Percentiles rank a stretch among this genome's conserved stretches.
Evolutionary conservation across 2,113 vertebrate species (phyloP).

Genomic region (Sebastes schlegelii): DNA sequence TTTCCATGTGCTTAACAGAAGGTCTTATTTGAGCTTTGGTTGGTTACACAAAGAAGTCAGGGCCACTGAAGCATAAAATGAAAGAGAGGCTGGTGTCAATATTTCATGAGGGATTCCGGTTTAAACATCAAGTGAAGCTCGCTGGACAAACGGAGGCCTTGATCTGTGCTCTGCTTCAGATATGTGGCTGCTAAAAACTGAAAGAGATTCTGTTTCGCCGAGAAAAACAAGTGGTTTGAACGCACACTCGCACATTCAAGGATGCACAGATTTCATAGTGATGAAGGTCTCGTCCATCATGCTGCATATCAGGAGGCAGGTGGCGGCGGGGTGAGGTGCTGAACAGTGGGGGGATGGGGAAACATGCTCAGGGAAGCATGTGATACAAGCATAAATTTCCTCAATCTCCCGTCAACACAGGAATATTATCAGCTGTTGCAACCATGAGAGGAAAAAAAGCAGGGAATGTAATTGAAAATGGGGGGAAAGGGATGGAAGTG

Average conservation of each 20-base stretch:
- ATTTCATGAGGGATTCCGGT: slow-evolving; percentile 71
- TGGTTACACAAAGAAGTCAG: slow-evolving; percentile 58
- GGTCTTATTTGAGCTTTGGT: background rate
- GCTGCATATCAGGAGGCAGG: slow-evolving; percentile 60
- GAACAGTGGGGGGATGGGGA: slow-evolving; percentile 54
- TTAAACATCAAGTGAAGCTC: slow-evolving; percentile 43
- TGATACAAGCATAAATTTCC: slow-evolving; percentile 50
- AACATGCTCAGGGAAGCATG: slow-evolving; percentile 54
- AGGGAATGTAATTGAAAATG: background rate
- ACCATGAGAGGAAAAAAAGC: background rate
- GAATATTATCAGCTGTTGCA: slow-evolving; percentile 43
- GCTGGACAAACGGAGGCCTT: slow-evolving; percentile 3
- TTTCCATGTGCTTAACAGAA: background rate
- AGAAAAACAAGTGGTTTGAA: background rate
- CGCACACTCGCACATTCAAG: background rate
- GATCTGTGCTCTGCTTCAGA: slow-evolving; percentile 22
- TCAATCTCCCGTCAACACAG: slow-evolving; percentile 18
- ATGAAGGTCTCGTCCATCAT: slow-evolving; percentile 35
- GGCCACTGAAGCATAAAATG: slow-evolving; percentile 35
- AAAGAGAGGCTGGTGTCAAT: slow-evolving; percentile 64
- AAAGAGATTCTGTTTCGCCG: background rate
- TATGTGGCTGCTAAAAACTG: background rate
- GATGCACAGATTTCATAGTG: slow-evolving; percentile 38
- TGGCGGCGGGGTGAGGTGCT: slow-evolving; percentile 43
- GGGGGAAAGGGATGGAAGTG: background rate